phyloP scores from a whole-genome alignment of 2,113 vertebrate genomes.

The Scartelaos histophorus region DNA sequence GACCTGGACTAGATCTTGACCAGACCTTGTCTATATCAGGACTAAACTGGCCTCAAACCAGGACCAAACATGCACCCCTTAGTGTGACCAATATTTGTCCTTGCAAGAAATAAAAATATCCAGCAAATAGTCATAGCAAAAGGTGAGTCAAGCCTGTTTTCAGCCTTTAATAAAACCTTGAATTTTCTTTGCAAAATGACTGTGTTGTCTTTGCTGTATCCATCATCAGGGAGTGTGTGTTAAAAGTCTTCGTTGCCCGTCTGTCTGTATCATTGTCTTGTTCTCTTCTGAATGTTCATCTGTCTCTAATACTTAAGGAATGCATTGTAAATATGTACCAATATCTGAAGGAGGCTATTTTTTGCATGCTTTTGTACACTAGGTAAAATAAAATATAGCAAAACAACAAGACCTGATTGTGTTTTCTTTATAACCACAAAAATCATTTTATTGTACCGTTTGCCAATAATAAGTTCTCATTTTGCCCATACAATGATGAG shows the following conservation, averaged over 20 bases:
- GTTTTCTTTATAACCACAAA: neutral
- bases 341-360: conserved; percentile 80
- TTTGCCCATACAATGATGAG: conserved; percentile 7
- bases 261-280: conserved; percentile 27
- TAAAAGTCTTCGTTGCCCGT: conserved; percentile 24
- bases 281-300: conserved; percentile 66
- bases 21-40: no score
- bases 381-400: conserved; percentile 55
- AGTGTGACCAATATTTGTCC: neutral
- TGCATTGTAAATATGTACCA: conserved; percentile 81
- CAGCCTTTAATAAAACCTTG: neutral
- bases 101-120: neutral
- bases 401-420: neutral
- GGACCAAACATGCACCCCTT: no score
- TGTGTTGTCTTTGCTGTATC: neutral
- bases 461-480: conserved; percentile 17
- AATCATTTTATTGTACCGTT: conserved; percentile 35
- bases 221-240: conserved; percentile 15
- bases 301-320: conserved; percentile 51
- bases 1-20: no score
- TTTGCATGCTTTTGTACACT: conserved; percentile 85
- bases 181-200: neutral
- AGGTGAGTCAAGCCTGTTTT: no score
- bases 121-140: no score
- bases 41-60: no score